Conservation (phyloP, 2,888 invertebrate species). For the Tenodera sinensis region DNA sequence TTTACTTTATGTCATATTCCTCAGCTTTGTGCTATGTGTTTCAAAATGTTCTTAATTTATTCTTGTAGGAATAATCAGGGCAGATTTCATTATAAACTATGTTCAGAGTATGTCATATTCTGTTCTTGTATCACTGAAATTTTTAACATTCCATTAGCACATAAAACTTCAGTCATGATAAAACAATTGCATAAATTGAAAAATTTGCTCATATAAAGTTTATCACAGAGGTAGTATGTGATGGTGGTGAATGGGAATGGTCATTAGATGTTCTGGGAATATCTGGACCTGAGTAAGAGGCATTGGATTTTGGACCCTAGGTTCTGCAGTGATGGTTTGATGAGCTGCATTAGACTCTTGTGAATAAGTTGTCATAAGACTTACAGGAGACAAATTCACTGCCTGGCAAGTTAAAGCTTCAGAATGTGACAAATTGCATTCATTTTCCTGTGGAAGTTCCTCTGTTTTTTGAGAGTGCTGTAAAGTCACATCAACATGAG, state of each 20-base stretch:
- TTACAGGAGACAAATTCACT: not conserved
- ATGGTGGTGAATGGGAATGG: slow-evolving; percentile 20
- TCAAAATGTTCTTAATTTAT: too few species aligned
- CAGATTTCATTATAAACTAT: too few species aligned
- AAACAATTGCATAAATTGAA: too few species aligned
- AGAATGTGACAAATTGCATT: not conserved
- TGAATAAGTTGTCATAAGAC: slow-evolving; percentile 19
- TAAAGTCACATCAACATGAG: not conserved
- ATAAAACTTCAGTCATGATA: too few species aligned
- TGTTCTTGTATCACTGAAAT: too few species aligned
- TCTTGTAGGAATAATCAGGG: too few species aligned
- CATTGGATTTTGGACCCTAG: not conserved
- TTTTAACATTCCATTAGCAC: too few species aligned
- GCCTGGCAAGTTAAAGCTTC: slow-evolving; percentile 1
- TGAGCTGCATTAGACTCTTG: slow-evolving; percentile 4
- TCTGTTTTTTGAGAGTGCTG: not conserved
- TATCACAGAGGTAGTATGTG: slow-evolving; percentile 25
- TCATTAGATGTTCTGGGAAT: slow-evolving; percentile 21
- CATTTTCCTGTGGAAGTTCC: not conserved
- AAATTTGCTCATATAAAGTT: too few species aligned
- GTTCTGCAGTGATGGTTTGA: slow-evolving; percentile 4
- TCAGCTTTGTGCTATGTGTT: too few species aligned
- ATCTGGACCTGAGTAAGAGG: not conserved
- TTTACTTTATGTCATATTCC: too few species aligned
- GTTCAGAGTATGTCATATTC: too few species aligned